Evolutionary conservation across 1,140 invertebrate genomes (phyloP).

Genomic region (Drosophila virilis): DNA sequence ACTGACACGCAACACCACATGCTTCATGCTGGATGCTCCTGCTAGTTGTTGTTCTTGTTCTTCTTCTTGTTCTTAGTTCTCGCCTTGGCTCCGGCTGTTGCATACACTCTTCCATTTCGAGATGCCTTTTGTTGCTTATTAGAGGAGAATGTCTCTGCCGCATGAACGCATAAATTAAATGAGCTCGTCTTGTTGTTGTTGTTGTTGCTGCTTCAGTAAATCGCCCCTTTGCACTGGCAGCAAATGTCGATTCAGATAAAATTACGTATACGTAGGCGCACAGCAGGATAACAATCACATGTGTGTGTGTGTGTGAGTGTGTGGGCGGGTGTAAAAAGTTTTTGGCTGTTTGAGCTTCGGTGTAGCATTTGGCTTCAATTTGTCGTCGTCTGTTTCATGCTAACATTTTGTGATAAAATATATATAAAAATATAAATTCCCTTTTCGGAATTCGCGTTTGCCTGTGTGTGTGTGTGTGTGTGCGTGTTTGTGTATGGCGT

Average conservation of each 20-base stretch:
- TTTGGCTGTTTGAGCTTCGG: slow-evolving; percentile 8
- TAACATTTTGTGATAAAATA: slow-evolving; percentile 15
- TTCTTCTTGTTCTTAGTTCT: slow-evolving; percentile 5
- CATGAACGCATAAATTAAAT: slow-evolving; percentile 48
- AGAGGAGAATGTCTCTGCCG: slow-evolving; percentile 31
- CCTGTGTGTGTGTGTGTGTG: not conserved
- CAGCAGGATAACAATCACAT: slow-evolving; percentile 27
- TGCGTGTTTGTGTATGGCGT: not conserved
- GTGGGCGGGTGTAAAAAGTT: not conserved
- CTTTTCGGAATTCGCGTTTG: not conserved
- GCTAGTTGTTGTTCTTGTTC: no score
- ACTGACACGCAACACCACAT: slow-evolving; percentile 16
- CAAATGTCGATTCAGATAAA: slow-evolving; percentile 40
- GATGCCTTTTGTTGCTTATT: slow-evolving; percentile 40
- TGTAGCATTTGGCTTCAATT: slow-evolving; percentile 32
- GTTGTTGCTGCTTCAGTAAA: slow-evolving; percentile 7
- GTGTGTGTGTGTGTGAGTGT: not conserved
- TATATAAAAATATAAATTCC: not conserved
- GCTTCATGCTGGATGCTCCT: not conserved
- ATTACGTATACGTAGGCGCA: slow-evolving; percentile 47
- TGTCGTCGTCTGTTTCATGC: slow-evolving; percentile 37
- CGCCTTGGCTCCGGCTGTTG: not conserved
- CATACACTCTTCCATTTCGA: slow-evolving; percentile 6
- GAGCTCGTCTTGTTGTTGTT: slow-evolving; percentile 18
- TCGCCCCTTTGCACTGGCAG: slow-evolving; percentile 7